Conservation (phyloP, 2,113 vertebrate genomes). For the Gyps fulvus region DNA sequence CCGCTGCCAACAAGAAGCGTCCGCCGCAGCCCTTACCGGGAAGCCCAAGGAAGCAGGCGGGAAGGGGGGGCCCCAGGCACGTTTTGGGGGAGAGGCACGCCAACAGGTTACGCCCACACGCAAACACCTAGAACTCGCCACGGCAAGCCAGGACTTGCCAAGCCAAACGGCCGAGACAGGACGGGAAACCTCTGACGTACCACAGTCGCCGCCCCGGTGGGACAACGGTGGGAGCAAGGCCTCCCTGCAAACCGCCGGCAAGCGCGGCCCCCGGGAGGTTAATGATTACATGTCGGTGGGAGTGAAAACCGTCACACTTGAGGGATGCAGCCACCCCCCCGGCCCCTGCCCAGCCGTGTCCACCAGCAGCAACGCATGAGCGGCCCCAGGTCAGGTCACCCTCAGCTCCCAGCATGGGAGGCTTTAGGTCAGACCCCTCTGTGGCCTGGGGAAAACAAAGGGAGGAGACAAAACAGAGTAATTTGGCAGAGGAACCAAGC, state of each 20-base stretch:
- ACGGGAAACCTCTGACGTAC: accelerated
- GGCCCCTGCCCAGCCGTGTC: accelerated
- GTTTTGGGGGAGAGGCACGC: not conserved
- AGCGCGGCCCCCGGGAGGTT: accelerated
- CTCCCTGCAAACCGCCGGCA: accelerated
- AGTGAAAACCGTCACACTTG: accelerated
- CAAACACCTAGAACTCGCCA: not conserved
- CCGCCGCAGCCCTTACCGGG: accelerated
- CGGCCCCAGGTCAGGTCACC: not conserved
- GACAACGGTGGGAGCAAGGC: accelerated
- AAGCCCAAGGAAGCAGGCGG: not conserved
- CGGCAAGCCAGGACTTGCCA: not conserved
- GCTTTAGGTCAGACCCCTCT: not conserved
- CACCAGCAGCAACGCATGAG: accelerated
- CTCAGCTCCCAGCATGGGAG: not conserved
- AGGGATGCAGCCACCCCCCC: accelerated
- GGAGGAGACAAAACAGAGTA: not conserved
- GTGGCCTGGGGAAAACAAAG: not conserved
- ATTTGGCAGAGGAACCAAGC: not conserved
- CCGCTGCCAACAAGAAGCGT: not conserved
- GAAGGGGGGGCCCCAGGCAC: not conserved
- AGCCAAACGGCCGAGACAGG: accelerated
- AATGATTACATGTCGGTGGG: not conserved
- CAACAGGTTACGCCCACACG: accelerated
- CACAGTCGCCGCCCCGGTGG: accelerated